phyloP scores from a whole-genome alignment of 1,140 invertebrate genomes.

The Atta colombica region DNA sequence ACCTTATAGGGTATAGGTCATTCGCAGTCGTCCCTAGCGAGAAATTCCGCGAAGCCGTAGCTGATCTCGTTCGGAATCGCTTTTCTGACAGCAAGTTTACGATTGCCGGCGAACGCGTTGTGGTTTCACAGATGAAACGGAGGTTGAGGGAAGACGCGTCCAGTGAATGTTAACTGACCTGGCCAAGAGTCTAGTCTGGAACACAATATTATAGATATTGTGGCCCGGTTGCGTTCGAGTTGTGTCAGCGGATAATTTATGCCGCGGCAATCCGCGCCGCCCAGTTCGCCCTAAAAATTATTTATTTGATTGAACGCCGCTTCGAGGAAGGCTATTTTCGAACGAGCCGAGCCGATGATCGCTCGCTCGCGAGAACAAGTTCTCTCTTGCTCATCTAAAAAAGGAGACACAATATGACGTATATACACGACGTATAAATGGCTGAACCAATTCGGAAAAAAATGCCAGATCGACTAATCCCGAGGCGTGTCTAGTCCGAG shows the following conservation, averaged over 20 bases:
- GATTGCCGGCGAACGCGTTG: conserved; percentile 43
- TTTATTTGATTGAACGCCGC: conserved; percentile 81
- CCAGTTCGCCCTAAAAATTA: conserved; percentile 82
- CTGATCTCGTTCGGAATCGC: conserved; percentile 59
- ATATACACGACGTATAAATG: conserved; percentile 35
- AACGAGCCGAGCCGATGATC: conserved; percentile 25
- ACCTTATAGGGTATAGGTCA: conserved; percentile 63
- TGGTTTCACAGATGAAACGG: conserved; percentile 18
- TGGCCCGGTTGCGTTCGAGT: conserved; percentile 69
- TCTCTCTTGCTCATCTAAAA: conserved; percentile 7
- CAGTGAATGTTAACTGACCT: conserved; percentile 69
- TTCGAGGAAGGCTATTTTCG: conserved; percentile 78
- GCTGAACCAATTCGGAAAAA: conserved; percentile 15
- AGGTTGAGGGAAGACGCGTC: background rate
- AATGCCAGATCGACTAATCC: background rate
- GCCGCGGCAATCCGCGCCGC: conserved; percentile 79
- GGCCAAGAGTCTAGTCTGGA: conserved; percentile 32
- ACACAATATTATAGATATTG: conserved; percentile 71
- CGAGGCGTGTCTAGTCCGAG: background rate
- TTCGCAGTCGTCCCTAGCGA: conserved; percentile 59
- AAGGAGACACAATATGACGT: background rate
- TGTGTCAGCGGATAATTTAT: conserved; percentile 85
- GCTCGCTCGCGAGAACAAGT: conserved; percentile 41
- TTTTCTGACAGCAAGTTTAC: conserved; percentile 69
- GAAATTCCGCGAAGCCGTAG: conserved; percentile 66